Conservation (phyloP, 2,888 invertebrate genomes). For the Conomelus anceps region DNA sequence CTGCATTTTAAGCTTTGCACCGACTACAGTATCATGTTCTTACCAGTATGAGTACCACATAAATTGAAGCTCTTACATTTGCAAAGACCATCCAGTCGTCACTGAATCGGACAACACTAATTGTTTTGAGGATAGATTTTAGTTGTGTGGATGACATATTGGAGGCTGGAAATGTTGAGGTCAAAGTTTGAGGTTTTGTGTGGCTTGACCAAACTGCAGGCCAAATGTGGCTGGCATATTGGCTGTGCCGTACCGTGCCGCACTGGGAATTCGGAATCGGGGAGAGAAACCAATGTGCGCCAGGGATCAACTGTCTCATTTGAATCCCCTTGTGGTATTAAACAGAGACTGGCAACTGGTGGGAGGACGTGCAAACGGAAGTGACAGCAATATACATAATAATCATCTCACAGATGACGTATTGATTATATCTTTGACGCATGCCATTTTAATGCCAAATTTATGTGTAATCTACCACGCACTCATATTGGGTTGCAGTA, state of each 20-base stretch:
- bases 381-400: background rate
- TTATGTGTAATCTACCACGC: background rate
- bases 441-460: background rate
- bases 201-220: background rate
- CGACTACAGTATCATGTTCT: no score
- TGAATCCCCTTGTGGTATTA: background rate
- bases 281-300: background rate
- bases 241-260: background rate
- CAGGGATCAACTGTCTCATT: background rate
- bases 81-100: background rate
- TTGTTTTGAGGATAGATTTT: background rate
- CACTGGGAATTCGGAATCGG: background rate
- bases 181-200: background rate
- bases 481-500: background rate
- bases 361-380: background rate
- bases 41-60: background rate
- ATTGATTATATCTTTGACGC: background rate
- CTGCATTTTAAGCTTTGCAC: no score
- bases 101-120: background rate
- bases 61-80: background rate
- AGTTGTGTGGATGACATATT: background rate
- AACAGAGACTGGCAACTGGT: background rate
- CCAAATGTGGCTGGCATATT: background rate
- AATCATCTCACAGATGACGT: background rate
- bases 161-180: background rate